phyloP scores from a whole-genome alignment of 2,113 vertebrate species.

The Chionomys nivalis region DNA sequence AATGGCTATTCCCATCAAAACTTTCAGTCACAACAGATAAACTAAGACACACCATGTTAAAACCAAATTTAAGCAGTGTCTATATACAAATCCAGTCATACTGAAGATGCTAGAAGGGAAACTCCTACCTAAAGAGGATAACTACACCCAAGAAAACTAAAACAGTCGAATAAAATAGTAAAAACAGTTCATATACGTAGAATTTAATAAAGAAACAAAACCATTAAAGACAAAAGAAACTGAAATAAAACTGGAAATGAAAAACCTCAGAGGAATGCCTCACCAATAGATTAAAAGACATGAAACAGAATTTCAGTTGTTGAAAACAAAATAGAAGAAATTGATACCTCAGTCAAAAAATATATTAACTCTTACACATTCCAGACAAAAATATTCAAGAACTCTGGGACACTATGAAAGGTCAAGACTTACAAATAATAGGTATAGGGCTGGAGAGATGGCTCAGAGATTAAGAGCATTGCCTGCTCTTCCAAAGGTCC shows the following conservation, averaged over 20 bases:
- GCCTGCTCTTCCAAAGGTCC: too few relatives aligned
- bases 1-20: background rate
- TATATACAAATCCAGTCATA: background rate
- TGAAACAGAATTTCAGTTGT: background rate
- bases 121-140: background rate
- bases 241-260: background rate
- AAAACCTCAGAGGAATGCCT: background rate
- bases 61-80: background rate
- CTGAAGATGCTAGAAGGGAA: background rate
- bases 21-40: background rate
- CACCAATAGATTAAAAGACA: background rate
- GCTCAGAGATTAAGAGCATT: too few relatives aligned
- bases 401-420: background rate
- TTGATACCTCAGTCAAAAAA: background rate
- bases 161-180: background rate
- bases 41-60: background rate
- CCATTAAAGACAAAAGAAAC: background rate
- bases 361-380: background rate
- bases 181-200: background rate
- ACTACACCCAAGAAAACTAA: background rate
- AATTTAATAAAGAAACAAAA: background rate
- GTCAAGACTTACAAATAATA: background rate
- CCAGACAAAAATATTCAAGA: background rate
- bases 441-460: too few relatives aligned
- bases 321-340: background rate